Conservation (phyloP, 1,140 invertebrate species). For the Pseudomyrmex dendroicus region DNA sequence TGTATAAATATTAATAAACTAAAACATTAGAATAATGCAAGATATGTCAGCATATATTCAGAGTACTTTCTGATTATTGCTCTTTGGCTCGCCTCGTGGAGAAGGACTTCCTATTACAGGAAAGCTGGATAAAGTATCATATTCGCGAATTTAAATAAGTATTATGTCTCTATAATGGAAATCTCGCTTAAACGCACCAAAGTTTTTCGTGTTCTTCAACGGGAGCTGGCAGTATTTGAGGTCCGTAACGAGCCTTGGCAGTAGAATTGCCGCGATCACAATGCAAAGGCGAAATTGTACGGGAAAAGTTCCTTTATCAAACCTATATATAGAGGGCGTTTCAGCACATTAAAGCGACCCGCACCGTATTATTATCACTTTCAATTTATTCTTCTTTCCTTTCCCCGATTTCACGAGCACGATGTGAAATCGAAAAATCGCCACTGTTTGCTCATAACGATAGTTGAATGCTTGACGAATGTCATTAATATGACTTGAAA, state of each 20-base stretch:
- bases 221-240: constrained; percentile 49
- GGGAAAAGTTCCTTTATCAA: constrained; percentile 53
- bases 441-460: constrained; percentile 13
- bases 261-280: constrained; percentile 55
- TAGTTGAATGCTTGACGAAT: constrained; percentile 1
- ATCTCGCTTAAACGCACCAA: constrained; percentile 41
- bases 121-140: constrained; percentile 39
- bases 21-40: background rate
- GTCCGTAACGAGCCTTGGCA: constrained; percentile 55
- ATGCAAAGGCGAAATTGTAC: constrained; percentile 58
- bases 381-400: constrained; percentile 52
- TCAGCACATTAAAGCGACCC: constrained; percentile 41
- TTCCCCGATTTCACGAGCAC: background rate
- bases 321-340: constrained; percentile 36
- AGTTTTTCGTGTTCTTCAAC: constrained; percentile 46
- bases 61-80: constrained; percentile 15
- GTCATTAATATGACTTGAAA: background rate
- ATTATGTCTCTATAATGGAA: constrained; percentile 56
- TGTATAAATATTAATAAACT: constrained; percentile 18
- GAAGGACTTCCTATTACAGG: constrained; percentile 12
- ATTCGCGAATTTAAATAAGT: constrained; percentile 58
- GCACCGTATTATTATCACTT: constrained; percentile 49
- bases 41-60: constrained; percentile 7
- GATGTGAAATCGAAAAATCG: background rate
- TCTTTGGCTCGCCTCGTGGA: background rate